phyloP scores from a whole-genome alignment of 2,888 invertebrate genomes.

The Omphaloscelis lunosa region DNA sequence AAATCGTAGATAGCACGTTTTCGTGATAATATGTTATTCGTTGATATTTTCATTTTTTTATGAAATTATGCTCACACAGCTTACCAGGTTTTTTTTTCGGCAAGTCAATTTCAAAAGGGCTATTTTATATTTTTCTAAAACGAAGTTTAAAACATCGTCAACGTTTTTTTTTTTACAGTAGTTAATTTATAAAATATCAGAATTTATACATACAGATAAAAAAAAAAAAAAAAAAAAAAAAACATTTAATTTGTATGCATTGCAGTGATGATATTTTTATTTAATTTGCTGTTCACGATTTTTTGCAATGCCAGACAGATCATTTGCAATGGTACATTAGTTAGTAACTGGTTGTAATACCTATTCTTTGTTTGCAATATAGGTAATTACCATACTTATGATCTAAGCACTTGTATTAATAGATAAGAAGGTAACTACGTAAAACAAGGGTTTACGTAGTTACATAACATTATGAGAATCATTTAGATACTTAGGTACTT shows the following conservation, averaged over 20 bases:
- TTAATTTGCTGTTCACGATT: slow-evolving; percentile 30
- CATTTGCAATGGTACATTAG: slow-evolving; percentile 22
- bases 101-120: neutral
- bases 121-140: neutral
- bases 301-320: slow-evolving; percentile 29
- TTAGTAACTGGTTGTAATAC: neutral
- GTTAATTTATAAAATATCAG: neutral
- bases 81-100: neutral
- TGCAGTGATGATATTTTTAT: neutral
- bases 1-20: neutral
- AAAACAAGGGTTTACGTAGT: neutral
- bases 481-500: neutral
- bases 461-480: neutral
- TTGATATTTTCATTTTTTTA: neutral
- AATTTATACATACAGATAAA: no score
- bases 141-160: no score
- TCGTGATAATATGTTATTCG: neutral
- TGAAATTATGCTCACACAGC: neutral
- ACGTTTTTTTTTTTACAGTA: neutral
- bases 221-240: neutral
- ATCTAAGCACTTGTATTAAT: slow-evolving; percentile 3
- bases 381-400: slow-evolving; percentile 6
- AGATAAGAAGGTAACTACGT: no score
- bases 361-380: neutral
- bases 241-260: neutral